Conservation (phyloP, 2,888 invertebrate genomes). For the Agrotis segetum region DNA sequence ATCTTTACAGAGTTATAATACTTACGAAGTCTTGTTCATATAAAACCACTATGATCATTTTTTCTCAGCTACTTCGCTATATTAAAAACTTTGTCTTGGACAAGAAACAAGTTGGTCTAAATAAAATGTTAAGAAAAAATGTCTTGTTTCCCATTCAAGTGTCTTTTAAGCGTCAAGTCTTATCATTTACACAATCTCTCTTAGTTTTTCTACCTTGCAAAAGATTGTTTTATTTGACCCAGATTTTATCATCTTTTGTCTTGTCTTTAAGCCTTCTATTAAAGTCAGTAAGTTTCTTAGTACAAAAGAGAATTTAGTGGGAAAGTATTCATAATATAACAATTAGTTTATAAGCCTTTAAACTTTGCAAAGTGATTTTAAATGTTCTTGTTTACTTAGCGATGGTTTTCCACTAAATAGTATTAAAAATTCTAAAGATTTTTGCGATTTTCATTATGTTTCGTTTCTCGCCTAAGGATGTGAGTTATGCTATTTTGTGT, state of each 20-base stretch:
- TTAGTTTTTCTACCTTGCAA: slow-evolving; percentile 26
- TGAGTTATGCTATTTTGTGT: neutral
- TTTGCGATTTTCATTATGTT: neutral
- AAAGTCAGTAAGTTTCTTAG: slow-evolving; percentile 5
- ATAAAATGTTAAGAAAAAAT: slow-evolving; percentile 13
- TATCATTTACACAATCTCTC: slow-evolving; percentile 27
- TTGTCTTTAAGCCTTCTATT: slow-evolving; percentile 26
- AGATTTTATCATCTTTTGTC: slow-evolving; percentile 35
- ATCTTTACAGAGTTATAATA: no score
- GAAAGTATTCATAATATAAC: slow-evolving; percentile 5
- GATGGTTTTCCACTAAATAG: neutral
- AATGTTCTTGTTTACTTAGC: neutral
- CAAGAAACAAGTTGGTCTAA: neutral
- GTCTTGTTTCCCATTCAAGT: slow-evolving; percentile 19
- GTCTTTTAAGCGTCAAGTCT: slow-evolving; percentile 9
- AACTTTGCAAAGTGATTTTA: neutral
- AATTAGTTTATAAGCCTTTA: slow-evolving; percentile 3
- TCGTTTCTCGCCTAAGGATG: neutral
- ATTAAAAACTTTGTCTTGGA: slow-evolving; percentile 2
- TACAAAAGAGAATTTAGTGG: slow-evolving; percentile 12
- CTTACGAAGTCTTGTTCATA: neutral
- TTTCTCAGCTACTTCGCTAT: slow-evolving; percentile 10
- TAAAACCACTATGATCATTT: slow-evolving; percentile 14
- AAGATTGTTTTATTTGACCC: slow-evolving; percentile 33
- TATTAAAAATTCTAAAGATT: neutral